Base-by-base conservation (phyloP, 2,797 vertebrate genomes). In the Vireo griseus region DNA sequence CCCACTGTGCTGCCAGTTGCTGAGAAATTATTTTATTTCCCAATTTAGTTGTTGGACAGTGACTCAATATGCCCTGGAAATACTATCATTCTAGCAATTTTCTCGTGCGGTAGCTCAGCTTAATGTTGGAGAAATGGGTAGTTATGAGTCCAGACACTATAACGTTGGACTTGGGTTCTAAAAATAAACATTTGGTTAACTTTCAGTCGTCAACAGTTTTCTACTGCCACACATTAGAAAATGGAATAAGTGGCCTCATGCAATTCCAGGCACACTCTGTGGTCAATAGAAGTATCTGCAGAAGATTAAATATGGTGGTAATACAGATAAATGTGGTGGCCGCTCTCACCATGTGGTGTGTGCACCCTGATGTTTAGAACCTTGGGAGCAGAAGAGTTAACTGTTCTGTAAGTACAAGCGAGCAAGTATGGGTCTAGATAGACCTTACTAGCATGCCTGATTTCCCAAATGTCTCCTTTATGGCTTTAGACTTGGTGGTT, bases 31-130 rank as follows among this genome's bases (percentile, higher is more conserved):
- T 95, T 97, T 82, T 97, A 94, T 96, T 97, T 97, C 96, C 92
- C 81, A 74, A 97, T 98, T 98, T 97, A 98, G 97, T 97, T 85
- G 59, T 76, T 78, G 95, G 95, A 94, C 89, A 91, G 95, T 98
- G 98, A 98, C 96, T 98, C 98, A 98, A 55, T 97, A 48, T 97
- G 96, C 94, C 96, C 97, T 98, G 96, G 97, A 97, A 98, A 97
- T 95, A 94, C 90, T 97, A 97, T 97, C 93, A 75, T 97, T 95
- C 83, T 94, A 94, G 95, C 96, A 96, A 96, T 97, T 97, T 97
- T 97, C 96, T 97, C 61, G 58, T 97, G 97, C 86, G 96, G 92
- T 79, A 89, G 96, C 95, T 97, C 90, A 86, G 91, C 80, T 92
- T 97, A 96, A 97, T 95, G 97, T 96, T 51, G 39, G 88, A 96